Conservation (phyloP, 2,797 vertebrate species). For the Decapterus maruadsi region DNA sequence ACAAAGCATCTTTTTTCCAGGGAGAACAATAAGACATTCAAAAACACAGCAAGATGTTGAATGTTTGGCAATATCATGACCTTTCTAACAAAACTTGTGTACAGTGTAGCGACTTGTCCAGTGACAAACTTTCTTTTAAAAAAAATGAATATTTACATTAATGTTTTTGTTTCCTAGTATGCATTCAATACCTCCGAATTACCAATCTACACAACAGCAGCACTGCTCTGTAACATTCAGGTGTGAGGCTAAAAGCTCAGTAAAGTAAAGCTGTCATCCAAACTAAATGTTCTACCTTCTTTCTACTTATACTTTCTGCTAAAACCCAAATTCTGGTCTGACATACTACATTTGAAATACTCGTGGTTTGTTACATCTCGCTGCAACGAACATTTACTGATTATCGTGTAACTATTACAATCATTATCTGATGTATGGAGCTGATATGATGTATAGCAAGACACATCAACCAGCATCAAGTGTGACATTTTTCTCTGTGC, state of each 20-base stretch:
- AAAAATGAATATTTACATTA: constrained; percentile 64
- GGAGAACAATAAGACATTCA: constrained; percentile 53
- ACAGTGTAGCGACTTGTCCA: constrained; percentile 81
- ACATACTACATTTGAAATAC: constrained; percentile 41
- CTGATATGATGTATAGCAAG: neutral
- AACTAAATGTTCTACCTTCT: neutral
- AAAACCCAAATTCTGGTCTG: constrained; percentile 33
- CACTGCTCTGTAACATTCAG: constrained; percentile 44
- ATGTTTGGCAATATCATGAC: constrained; percentile 61
- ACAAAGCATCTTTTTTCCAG: constrained; percentile 15
- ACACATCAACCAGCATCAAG: constrained; percentile 2
- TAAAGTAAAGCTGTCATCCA: constrained; percentile 44
- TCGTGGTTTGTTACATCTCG: constrained; percentile 18
- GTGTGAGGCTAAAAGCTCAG: constrained; percentile 21
- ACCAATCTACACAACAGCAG: constrained; percentile 38
- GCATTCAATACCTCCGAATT: constrained; percentile 28
- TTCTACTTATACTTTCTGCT: neutral
- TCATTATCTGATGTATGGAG: constrained; percentile 11
- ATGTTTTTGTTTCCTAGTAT: constrained; percentile 52
- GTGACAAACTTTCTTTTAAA: constrained; percentile 55
- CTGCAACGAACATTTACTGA: constrained; percentile 25
- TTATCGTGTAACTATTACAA: constrained; percentile 20
- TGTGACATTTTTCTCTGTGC: constrained; percentile 7
- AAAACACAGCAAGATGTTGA: constrained; percentile 45
- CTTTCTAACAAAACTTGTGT: constrained; percentile 26